Evolutionary conservation across 2,113 vertebrate species (phyloP), one percentile per base, ranked within the genome.

Genomic region (Ellobius talpinus): DNA sequence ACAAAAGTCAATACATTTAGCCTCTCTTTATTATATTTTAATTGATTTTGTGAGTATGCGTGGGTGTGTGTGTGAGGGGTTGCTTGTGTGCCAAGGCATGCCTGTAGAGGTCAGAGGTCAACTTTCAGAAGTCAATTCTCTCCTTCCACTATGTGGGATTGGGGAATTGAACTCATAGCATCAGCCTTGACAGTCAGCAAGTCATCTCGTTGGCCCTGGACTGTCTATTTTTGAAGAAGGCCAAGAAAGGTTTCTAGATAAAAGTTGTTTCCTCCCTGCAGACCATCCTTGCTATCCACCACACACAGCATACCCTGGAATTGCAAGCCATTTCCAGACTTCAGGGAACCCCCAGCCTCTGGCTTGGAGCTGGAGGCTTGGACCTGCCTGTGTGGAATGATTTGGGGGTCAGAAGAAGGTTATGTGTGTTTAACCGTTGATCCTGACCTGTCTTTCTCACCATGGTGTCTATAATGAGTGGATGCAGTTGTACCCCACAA

Each of bases 271-370:
- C 42, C 24, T 36, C 9, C n/a, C 10, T 42, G 39, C 24, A 89
- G 66, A 87, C 73, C 55, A 79, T 39, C 45, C 24, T 36, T 78
- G 55, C 17, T 76, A 45, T 23, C 77, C 23, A 42, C 79, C 26
- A 68, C 21, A 76, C 23, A 92, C 23, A 84, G 33, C 11, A 23
- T 42, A 50, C 52, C 36, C 61, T 90, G 58, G 58, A 58, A 58
- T 91, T 24, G 33, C 33, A 96, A 86, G 26, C 91, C 91, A 61
- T 78, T 52, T 72, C n/a, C 61, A 73, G 55, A 93, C 31, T 58
- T 82, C 72, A 58, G 39, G 55, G 89, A 96, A 88, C 19, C 14
- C 90, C 19, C 19, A 47, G 72, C 26, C 19, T 87, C 39, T 65
- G 79, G 16, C 81, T 52, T 93, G 13, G 9, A 66, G 11, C 29